phyloP scores from a whole-genome alignment of 2,888 invertebrate genomes.

The Caenorhabditis doughertyi region DNA sequence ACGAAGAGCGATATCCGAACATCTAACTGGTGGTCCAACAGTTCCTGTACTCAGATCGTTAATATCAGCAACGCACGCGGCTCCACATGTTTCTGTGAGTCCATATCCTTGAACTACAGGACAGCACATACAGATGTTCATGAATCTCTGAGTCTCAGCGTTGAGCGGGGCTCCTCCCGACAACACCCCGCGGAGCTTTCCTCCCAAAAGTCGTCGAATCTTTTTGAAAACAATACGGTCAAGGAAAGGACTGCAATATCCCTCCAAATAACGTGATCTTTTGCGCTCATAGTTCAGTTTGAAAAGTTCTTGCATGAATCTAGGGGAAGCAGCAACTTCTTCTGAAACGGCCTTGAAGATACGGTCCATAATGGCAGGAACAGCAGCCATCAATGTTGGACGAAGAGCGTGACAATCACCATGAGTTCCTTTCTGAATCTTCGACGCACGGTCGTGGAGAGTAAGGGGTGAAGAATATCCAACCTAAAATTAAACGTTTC shows the following conservation, averaged over 20 bases:
- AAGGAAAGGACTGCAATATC: slow-evolving; percentile 84
- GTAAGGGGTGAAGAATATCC: slow-evolving; percentile 97
- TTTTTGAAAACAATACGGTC: slow-evolving; percentile 86
- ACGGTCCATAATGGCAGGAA: slow-evolving; percentile 97
- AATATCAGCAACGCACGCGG: slow-evolving; percentile 86
- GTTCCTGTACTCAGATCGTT: slow-evolving; percentile 89
- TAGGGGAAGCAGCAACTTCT: slow-evolving; percentile 86
- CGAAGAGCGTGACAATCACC: slow-evolving; percentile 94
- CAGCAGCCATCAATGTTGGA: slow-evolving; percentile 95
- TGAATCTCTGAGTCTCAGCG: slow-evolving; percentile 94
- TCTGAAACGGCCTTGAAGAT: slow-evolving; percentile 97
- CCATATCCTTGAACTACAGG: slow-evolving; percentile 91
- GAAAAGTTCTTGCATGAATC: slow-evolving; percentile 88
- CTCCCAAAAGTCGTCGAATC: slow-evolving; percentile 90
- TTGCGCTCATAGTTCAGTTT: slow-evolving; percentile 96
- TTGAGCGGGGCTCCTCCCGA: slow-evolving; percentile 93
- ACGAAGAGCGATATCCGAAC: slow-evolving; percentile 90
- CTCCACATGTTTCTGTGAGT: slow-evolving; percentile 96
- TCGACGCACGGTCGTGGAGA: slow-evolving; percentile 87
- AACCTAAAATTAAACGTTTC: slow-evolving; percentile 86
- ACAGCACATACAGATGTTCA: slow-evolving; percentile 92
- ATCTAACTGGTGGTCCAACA: slow-evolving; percentile 92
- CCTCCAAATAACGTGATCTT: slow-evolving; percentile 88
- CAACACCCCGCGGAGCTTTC: slow-evolving; percentile 91
- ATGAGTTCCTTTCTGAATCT: slow-evolving; percentile 94